Evolutionary conservation across 2,797 vertebrate genomes (phyloP).

Genomic region (Micrastur ruficollis): DNA sequence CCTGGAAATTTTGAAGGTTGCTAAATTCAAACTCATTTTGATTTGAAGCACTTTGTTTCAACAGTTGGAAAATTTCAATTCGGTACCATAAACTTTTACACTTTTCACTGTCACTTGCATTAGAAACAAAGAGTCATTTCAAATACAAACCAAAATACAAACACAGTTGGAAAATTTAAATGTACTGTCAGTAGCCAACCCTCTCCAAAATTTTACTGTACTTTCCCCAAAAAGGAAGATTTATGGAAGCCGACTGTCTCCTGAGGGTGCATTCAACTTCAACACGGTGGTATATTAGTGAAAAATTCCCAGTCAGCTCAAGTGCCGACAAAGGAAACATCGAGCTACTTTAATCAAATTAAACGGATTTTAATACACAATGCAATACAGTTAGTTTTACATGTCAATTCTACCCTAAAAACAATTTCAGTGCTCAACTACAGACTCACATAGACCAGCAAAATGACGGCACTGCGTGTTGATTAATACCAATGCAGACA

Average conservation of each 20-base stretch:
- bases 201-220: not conserved
- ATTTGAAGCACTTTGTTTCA: not conserved
- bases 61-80: not conserved
- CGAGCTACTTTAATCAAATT: not conserved
- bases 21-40: not conserved
- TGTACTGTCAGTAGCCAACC: not conserved
- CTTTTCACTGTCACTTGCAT: not conserved
- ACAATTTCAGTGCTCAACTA: not conserved
- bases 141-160: not conserved
- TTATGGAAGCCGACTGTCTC: not conserved
- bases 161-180: not conserved
- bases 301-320: not conserved
- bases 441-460: not conserved
- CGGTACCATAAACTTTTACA: not conserved
- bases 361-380: not conserved
- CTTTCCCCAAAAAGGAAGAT: not conserved
- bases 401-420: not conserved
- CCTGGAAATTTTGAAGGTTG: not conserved
- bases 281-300: rapidly evolving
- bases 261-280: not conserved
- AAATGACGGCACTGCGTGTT: rapidly evolving
- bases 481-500: not conserved
- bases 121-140: not conserved
- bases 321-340: not conserved
- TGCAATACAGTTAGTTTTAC: not conserved